phyloP scores from a whole-genome alignment of 2,113 vertebrate species.

The Pituophis catenifer region DNA sequence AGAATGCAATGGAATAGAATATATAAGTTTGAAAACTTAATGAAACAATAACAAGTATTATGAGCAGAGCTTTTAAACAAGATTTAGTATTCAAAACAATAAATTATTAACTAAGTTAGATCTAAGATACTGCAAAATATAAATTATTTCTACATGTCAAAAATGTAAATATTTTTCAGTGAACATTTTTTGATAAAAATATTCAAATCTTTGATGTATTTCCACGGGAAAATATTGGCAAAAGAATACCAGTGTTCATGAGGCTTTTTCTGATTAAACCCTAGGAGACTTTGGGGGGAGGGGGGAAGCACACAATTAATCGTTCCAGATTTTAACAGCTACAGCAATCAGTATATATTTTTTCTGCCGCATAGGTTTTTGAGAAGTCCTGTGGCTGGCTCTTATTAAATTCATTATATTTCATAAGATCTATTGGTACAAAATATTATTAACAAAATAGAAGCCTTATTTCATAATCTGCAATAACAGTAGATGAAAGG shows the following conservation, averaged over 20 bases:
- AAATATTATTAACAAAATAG: neutral
- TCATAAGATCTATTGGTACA: neutral
- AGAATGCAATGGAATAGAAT: neutral
- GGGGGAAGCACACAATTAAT: neutral
- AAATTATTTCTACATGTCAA: neutral
- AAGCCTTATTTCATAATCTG: neutral
- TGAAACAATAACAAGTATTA: neutral
- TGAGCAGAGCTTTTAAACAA: neutral
- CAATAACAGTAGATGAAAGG: neutral
- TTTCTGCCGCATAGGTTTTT: neutral
- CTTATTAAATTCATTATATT: neutral
- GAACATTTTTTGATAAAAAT: neutral
- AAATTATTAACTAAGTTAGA: neutral
- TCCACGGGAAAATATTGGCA: neutral
- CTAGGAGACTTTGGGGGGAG: neutral
- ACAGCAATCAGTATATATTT: neutral
- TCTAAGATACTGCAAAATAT: neutral
- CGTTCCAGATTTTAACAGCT: neutral
- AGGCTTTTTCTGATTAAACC: neutral
- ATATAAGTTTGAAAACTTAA: neutral
- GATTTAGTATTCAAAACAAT: constrained; percentile 1
- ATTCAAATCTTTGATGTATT: neutral
- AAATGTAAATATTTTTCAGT: constrained; percentile 8
- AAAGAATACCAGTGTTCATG: neutral
- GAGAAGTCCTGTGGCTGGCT: neutral